Base-by-base conservation (phyloP, 2,888 invertebrate species). In the Gastrophysa polygoni region DNA sequence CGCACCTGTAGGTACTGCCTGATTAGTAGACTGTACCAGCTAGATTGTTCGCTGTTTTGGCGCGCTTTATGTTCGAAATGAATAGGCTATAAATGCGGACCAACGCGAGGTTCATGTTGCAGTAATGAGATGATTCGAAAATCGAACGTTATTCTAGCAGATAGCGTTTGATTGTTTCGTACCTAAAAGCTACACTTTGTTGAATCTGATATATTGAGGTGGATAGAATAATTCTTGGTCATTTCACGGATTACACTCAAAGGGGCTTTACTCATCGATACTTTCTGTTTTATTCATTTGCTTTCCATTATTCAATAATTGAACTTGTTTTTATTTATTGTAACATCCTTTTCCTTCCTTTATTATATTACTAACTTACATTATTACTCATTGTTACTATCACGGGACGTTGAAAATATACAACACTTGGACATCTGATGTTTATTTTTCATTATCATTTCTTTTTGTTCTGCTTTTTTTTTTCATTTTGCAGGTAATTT, bases 401-500 rank as follows among this genome's bases (percentile, higher is more conserved):
- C n/a, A 32, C 32, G 38, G 14, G n/a, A 38, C 38, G 38, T 32
- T 18, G 29, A 10, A 48, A 57, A 63, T 51, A 64, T 50, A 64
- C 58, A 57, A 24, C 34, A 51, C 56, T 24, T 55, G 61, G 50
- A 24, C 61, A 51, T 57, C 47, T 17, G 59, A 28, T n/a, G 8
- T 58, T 66, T 63, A 57, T 62, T 68, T 62, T 65, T 67, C 55
- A 63, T 69, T 68, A 63, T 56, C 63, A 63, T 63, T 70, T 67
- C 68, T 64, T 68, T 70, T 68, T 70, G 66, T 65, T 65, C 66
- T 60, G 63, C 20, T 58, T 64, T 70, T 69, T 66, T 63, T 68
- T 70, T 73, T 71, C 63, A 71, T 72, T 71, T 69, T 70, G 69
- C 71, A 71, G 71, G 70, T 71, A 70, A 66, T 64, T 71, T 70